Base-by-base conservation (phyloP, 2,113 vertebrate species). In the Rallus limicola region DNA sequence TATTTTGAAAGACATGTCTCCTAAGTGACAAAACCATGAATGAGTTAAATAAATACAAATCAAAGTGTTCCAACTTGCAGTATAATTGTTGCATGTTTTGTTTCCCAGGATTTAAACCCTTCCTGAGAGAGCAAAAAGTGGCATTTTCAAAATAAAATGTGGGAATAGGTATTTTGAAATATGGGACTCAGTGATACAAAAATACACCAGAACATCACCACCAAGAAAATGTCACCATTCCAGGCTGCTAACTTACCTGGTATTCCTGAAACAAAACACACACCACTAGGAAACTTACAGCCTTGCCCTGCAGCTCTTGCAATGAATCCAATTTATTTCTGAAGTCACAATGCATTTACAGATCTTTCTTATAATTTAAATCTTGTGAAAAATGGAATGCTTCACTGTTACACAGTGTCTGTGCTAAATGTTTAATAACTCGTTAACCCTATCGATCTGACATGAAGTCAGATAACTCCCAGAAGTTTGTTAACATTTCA, bases 1-100 rank as follows among this genome's bases (percentile, higher is more conserved):
- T 96, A 96, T 97, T 94, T 95, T 96, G 96, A 94, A 96, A 96
- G 95, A 95, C 92, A 93, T 71, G 95, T 95, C 94, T 97, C 82
- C 1, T 95, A 96, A 96, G 95, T 96, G 95, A 96, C 96, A 96
- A 97, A 97, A 96, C 95, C 95, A 96, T 95, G 93, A 97, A 96
- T 94, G 95, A 96, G 95, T 95, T 95, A 96, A 95, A 97, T 96
- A 96, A 96, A 96, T 96, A 94, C 83, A 95, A 96, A 68, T 72
- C 92, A 94, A 91, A 94, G 77, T 29, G 12, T 96, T 96, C 95
- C 95, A 96, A 94, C 81, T 89, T 65, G 69, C 77, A 82, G 83
- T 87, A 46, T 90, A 95, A 92, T 92, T 94, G 92, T 90, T 93
- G 79, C 52, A 62, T 36, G 36, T 60, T 92, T 92, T 68, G 48